These are phyloP conservation scores for Drosophila basisetae DNA, from an alignment of 2,888 invertebrate genomes.

Conservation along the genomic window DNA sequence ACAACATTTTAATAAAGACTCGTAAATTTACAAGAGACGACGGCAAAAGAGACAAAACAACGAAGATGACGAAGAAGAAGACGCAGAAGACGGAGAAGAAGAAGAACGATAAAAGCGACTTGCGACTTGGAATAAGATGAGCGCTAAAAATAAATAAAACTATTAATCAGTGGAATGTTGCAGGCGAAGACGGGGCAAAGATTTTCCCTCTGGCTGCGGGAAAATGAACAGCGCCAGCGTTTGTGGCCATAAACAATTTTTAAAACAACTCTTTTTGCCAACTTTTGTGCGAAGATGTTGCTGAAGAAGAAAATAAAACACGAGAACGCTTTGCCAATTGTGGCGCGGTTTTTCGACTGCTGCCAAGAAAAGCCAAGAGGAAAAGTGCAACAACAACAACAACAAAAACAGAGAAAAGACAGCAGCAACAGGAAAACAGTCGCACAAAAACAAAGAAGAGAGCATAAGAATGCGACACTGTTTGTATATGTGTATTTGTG, in stretches of 20 bases:
- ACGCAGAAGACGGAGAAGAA: conserved; percentile 6
- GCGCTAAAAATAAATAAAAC: conserved; percentile 83
- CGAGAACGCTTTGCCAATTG: conserved; percentile 72
- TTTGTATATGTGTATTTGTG: conserved; percentile 16
- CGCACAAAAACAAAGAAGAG: conserved; percentile 57
- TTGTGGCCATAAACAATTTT: conserved; percentile 75
- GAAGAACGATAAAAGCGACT: conserved; percentile 62
- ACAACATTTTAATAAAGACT: conserved; percentile 80
- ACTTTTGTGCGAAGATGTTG: conserved; percentile 53
- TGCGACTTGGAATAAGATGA: conserved; percentile 69
- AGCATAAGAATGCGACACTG: conserved; percentile 61
- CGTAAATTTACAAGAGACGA: conserved; percentile 67
- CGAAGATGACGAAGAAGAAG: conserved; percentile 2
- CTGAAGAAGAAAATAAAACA: conserved; percentile 24
- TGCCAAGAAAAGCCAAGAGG: conserved; percentile 73
- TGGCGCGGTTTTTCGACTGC: conserved; percentile 78
- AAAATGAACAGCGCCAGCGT: conserved; percentile 76
- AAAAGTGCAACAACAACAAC: conserved; percentile 63
- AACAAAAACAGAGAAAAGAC: conserved; percentile 13
- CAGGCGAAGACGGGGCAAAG: conserved; percentile 54
- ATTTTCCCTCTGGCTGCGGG: conserved; percentile 59
- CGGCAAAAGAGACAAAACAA: conserved; percentile 46
- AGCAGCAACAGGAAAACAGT: conserved; percentile 71
- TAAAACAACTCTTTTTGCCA: conserved; percentile 82
- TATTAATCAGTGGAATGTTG: conserved; percentile 76